Conservation (phyloP, 2,888 invertebrate genomes). For the Rhogogaster chlorosoma region DNA sequence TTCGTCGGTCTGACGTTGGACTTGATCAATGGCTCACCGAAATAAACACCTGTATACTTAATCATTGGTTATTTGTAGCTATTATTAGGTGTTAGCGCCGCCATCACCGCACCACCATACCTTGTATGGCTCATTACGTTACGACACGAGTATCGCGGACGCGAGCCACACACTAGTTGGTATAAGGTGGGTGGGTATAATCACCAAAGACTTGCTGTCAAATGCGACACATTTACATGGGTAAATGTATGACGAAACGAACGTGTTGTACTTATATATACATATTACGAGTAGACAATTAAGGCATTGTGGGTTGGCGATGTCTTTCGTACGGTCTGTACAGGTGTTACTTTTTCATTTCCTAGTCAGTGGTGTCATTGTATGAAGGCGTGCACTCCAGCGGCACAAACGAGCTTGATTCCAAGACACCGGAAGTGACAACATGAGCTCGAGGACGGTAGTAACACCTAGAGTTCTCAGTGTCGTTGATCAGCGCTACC, state of each 20-base stretch:
- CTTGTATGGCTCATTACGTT: constrained; percentile 58
- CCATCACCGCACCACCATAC: constrained; percentile 36
- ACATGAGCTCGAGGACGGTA: neutral
- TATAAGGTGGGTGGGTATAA: neutral
- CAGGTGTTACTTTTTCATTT: constrained; percentile 60
- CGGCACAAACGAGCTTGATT: constrained; percentile 30
- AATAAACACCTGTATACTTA: constrained; percentile 66
- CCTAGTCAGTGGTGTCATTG: constrained; percentile 49
- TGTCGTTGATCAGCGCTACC: constrained; percentile 32
- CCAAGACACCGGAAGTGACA: constrained; percentile 26
- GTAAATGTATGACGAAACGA: neutral
- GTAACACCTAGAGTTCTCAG: neutral
- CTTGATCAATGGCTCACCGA: constrained; percentile 41
- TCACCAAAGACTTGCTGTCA: neutral
- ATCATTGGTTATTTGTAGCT: constrained; percentile 63
- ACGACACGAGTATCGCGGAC: constrained; percentile 38
- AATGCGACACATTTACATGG: neutral
- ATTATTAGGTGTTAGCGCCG: constrained; percentile 57
- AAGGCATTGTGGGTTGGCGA: constrained; percentile 18
- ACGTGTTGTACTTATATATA: neutral
- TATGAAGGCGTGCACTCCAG: neutral
- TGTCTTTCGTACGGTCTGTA: constrained; percentile 28
- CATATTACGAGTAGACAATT: constrained; percentile 1
- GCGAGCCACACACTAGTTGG: constrained; percentile 10
- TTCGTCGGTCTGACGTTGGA: constrained; percentile 11